Percentiles rank a stretch among this genome's conserved stretches.
phyloP scores from a whole-genome alignment of 2,888 invertebrate genomes.

The Timema cristinae region DNA sequence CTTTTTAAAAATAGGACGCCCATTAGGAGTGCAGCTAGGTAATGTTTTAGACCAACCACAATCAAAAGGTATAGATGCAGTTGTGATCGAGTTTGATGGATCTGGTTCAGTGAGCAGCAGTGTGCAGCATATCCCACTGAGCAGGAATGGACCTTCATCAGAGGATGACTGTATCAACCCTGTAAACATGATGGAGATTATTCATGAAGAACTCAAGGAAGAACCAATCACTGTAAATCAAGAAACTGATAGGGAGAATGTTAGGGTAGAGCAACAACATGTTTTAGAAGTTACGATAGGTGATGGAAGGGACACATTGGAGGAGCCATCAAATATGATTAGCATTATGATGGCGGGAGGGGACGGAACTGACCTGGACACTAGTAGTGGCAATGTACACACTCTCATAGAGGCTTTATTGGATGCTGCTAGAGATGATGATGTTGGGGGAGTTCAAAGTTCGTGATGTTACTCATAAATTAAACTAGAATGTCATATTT shows the following conservation, averaged over 20 bases:
- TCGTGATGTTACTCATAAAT: no score
- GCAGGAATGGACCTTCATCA: no score
- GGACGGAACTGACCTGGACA: conserved; percentile 21
- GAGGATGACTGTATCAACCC: no score
- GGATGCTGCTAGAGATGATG: conserved; percentile 29
- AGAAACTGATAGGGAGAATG: background rate
- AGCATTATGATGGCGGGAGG: conserved; percentile 27
- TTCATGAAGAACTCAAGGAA: background rate
- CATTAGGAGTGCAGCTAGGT: background rate
- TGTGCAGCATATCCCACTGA: background rate
- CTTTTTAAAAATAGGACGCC: conserved; percentile 13
- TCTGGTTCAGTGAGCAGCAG: background rate
- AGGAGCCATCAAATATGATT: conserved; percentile 25
- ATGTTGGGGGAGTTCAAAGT: no score
- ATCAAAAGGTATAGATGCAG: conserved; percentile 17
- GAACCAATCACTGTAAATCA: background rate
- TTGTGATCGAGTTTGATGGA: conserved; percentile 22
- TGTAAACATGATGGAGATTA: no score
- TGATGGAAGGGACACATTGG: conserved; percentile 15
- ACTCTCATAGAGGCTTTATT: conserved; percentile 32
- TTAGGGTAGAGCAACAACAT: background rate
- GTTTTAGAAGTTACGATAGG: conserved; percentile 14
- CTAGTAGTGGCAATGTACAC: conserved; percentile 27
- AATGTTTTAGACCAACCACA: background rate
- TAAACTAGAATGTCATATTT: no score